These are phyloP conservation scores for Mus caroli DNA, from an alignment of 2,797 vertebrate species.

Conservation along the genomic window DNA sequence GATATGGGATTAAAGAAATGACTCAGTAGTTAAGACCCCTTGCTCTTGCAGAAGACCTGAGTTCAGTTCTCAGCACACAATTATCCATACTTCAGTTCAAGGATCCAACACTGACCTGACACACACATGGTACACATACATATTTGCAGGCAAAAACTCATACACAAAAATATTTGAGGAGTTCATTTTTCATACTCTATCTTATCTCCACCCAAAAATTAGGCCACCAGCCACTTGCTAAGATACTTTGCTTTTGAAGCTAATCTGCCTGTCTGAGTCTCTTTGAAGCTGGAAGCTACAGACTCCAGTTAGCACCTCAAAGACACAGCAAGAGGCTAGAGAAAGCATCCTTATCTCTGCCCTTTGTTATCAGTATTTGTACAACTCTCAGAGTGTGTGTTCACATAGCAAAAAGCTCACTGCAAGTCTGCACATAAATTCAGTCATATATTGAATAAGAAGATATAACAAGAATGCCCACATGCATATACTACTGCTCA, in stretches of 20 bases:
- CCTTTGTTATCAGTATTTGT: not conserved
- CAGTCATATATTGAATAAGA: not conserved
- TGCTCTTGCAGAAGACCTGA: not conserved
- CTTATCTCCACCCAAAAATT: not conserved
- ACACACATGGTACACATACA: not conserved
- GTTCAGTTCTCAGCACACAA: not conserved
- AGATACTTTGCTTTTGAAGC: not conserved
- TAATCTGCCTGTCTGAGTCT: not conserved
- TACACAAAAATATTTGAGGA: not conserved
- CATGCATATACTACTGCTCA: not conserved
- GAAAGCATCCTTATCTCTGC: not conserved
- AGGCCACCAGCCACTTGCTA: not conserved
- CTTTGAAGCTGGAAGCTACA: too few relatives aligned
- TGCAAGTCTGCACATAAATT: not conserved
- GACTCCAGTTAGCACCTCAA: not conserved
- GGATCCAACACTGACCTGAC: not conserved
- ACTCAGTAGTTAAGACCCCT: not conserved
- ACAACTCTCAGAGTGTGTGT: not conserved
- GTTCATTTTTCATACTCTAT: not conserved
- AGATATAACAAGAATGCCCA: not conserved
- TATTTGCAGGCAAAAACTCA: too few relatives aligned
- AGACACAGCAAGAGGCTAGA: not conserved
- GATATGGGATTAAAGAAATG: not conserved
- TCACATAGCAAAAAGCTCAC: not conserved
- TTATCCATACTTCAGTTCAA: not conserved